Evolutionary conservation across 2,113 vertebrate species (phyloP).

Genomic region (Bubo blakistoni): DNA sequence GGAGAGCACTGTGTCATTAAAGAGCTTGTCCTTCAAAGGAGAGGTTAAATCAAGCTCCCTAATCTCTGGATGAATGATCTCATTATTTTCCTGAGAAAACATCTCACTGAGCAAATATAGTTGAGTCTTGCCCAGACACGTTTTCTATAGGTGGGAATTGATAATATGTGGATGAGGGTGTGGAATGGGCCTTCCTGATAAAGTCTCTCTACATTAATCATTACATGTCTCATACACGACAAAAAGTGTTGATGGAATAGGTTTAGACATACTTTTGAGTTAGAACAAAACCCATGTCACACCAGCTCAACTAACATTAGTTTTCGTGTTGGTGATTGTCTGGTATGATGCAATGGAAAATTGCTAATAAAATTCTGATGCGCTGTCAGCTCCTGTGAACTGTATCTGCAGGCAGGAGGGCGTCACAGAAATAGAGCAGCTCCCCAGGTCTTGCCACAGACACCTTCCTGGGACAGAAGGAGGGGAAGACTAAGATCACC

Average conservation of each 20-base stretch:
- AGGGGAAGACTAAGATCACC: neutral
- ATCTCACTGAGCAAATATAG: neutral
- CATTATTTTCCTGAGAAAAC: conserved; percentile 45
- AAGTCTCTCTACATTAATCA: conserved; percentile 28
- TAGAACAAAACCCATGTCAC: neutral
- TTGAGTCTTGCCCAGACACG: conserved; percentile 3
- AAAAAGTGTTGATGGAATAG: conserved; percentile 39
- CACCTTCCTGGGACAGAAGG: neutral
- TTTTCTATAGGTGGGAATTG: conserved; percentile 24
- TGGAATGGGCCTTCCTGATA: neutral
- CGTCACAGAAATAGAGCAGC: neutral
- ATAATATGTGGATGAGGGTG: neutral
- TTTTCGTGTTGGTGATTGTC: neutral
- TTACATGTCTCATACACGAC: neutral
- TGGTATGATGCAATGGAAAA: conserved; percentile 38
- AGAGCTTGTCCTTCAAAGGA: neutral
- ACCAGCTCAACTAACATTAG: neutral
- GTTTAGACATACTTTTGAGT: neutral
- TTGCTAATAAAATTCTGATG: neutral
- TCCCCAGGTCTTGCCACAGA: neutral
- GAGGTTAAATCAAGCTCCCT: conserved; percentile 8
- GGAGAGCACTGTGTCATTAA: neutral
- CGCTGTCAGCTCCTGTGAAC: neutral
- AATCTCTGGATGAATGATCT: conserved; percentile 46
- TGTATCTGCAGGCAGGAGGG: neutral